A percentile compares a stretch with the other conserved stretches of the same genome.
These are phyloP conservation scores for Dolomedes plantarius DNA, from an alignment of 2,888 invertebrate species.

Conservation along the genomic window DNA sequence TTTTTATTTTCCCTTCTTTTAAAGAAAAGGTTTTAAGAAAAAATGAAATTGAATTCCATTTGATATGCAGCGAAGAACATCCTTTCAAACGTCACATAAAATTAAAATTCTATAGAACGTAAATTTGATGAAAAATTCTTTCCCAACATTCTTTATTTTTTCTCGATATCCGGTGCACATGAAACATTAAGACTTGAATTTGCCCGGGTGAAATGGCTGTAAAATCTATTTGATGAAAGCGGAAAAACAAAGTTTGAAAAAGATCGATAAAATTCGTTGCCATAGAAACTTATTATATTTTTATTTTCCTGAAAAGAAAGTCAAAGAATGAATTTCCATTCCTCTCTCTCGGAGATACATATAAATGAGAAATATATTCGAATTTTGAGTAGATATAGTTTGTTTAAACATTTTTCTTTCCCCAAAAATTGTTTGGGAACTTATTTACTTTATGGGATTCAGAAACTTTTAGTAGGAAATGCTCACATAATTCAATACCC, in stretches of 20 bases:
- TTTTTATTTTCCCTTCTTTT: too few species aligned
- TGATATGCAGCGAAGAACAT: not conserved
- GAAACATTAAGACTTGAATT: not conserved
- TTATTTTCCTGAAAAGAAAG: not conserved
- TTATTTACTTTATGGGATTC: not conserved
- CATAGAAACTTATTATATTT: not conserved
- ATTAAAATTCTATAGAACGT: not conserved
- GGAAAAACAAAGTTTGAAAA: not conserved
- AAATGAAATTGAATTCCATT: not conserved
- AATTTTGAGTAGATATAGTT: not conserved
- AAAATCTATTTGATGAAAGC: not conserved
- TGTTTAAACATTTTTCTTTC: not conserved
- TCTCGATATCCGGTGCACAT: not conserved
- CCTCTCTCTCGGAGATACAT: not conserved
- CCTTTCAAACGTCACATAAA: not conserved
- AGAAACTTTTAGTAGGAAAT: not conserved
- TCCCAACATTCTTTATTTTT: not conserved
- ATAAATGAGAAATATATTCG: constrained; percentile 1
- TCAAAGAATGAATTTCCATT: not conserved
- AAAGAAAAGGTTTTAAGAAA: not conserved
- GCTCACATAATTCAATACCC: not conserved
- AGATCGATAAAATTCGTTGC: not conserved
- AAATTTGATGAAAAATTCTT: not conserved
- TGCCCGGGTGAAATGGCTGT: not conserved
- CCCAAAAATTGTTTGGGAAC: not conserved